These are phyloP conservation scores for Eucidaris tribuloides DNA, from an alignment of 35 echinoderm and acorn worm genomes.

Conservation along the genomic window DNA sequence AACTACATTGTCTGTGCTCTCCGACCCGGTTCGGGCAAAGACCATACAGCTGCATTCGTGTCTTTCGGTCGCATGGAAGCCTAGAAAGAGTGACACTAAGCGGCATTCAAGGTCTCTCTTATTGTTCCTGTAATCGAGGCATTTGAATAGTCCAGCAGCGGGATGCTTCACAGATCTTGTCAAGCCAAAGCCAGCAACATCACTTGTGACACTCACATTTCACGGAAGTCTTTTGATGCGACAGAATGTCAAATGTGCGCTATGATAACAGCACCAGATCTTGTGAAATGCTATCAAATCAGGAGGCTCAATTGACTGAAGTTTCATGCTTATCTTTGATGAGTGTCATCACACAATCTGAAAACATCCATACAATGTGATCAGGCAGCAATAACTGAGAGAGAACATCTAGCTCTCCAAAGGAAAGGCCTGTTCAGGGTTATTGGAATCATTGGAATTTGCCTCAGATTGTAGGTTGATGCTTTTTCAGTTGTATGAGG, in stretches of 20 bases:
- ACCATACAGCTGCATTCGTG: conserved; percentile 52
- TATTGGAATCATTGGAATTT: too few relatives aligned
- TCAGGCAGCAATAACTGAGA: conserved; percentile 57
- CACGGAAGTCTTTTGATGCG: conserved; percentile 1
- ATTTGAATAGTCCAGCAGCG: conserved; percentile 65
- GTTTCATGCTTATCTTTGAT: conserved; percentile 62
- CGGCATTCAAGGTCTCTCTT: conserved; percentile 63
- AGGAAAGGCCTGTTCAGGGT: too few relatives aligned
- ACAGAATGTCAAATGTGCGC: conserved; percentile 27
- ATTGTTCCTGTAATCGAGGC: conserved; percentile 69
- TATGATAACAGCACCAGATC: conserved; percentile 67
- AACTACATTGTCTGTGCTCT: conserved; percentile 74
- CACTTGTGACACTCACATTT: conserved; percentile 23
- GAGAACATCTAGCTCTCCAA: too few relatives aligned
- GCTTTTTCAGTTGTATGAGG: too few relatives aligned
- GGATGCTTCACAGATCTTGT: conserved; percentile 33
- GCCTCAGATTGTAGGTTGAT: too few relatives aligned
- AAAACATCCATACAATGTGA: conserved; percentile 72
- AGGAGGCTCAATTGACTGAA: conserved; percentile 5
- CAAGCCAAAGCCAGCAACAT: not conserved
- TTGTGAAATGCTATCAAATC: conserved; percentile 67
- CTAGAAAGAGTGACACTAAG: too few relatives aligned
- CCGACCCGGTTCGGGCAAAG: conserved; percentile 74
- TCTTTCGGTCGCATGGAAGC: too few relatives aligned
- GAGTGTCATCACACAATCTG: conserved; percentile 74